Base-by-base conservation (phyloP, 2,888 invertebrate genomes). In the Magallana nippona region DNA sequence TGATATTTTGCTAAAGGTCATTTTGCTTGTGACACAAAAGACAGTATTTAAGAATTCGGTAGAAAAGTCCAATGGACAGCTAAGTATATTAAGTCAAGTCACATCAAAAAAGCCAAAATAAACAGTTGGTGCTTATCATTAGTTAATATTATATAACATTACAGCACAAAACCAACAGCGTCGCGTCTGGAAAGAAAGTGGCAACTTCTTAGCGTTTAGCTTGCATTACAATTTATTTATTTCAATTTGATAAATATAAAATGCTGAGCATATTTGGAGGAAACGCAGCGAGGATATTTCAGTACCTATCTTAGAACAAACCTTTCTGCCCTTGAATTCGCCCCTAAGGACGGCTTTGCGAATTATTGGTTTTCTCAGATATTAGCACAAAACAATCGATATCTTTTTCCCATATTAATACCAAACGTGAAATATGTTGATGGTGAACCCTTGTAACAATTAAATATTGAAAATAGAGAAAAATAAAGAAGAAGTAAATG, bases 331-430 rank as follows among this genome's bases (percentile, higher is more conserved):
- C 71, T 71, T 71, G 71, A 71, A 71, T 27, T 22, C 22, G 71
- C 13, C 71, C 27, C 27, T 22, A 13, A 71, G 71, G 71, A 71
- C 71, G 71, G 11, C 71, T 71, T 22, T 27, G 15, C 22, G 15
- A 71, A 71, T 71, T 71, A 27, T 71, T 71, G 71, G 27, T 71
- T 71, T 71, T 62, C 32, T 71, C 71, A 13, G 44, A 22, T 13
- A 8, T 27, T 71, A 27, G 22, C 32, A 13, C 22, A 10, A 60
- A 60, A 19, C 5, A 19, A 60, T 17, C n/a, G 19, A 19, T 60
- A 19, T 60, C n/a, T 60, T 60, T n/a, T 44, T 44, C 44, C 17
- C 60, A 11, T n/a, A n/a, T 8, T n/a, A n/a, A n/a, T 44, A 44
- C 44, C 44, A 44, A 44, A 44, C 44, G 0, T 44, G 8, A 10